Base-by-base conservation (phyloP, 2,797 vertebrate species). In the Aldrovandia affinis region DNA sequence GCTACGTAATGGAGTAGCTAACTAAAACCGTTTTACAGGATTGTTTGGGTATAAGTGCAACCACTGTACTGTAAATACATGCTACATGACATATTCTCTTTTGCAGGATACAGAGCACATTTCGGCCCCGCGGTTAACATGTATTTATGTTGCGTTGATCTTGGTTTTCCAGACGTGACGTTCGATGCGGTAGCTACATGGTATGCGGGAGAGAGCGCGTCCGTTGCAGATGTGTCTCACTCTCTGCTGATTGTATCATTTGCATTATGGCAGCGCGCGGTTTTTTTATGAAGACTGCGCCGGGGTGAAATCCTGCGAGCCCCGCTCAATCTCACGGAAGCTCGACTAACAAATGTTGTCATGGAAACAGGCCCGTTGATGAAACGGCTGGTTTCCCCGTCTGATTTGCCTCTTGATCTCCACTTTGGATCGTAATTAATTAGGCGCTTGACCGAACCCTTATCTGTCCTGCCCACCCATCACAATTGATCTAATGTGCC, bases 361-460 rank as follows among this genome's bases (percentile, higher is more conserved):
- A 77, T 77, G 36, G 73, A 77, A 77, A 77, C 73, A 77, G 73
- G 18, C 42, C 73, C 47, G 39, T 44, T 47, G 42, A 77, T 77
- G 73, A 77, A n/a, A 77, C 10, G 36, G 36, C 68, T 73, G 68
- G 36, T 73, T 73, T 73, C 68, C 68, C 55, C 12, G 39, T 77
- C 73, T n/a, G n/a, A n/a, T n/a, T n/a, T n/a, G 42, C 73, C 73
- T 77, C 73, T 77, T 77, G 73, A 77, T 77, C 73, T 25, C 39
- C 73, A 70, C 68, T 70, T 77, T 47, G 39, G 73, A 77, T 77
- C 25, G 36, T 44, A 77, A 77, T 77, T 77, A 77, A 47, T 77
- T 77, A 77, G 47, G 42, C 42, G 73, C 73, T 77, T 77, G 73
- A 77, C 73, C 73, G 42, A 77, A 77, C 73, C 68, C 73, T 77